Conservation (phyloP, 92 coral and sea anemone genomes). For the Chrysogorgia sp. region DNA sequence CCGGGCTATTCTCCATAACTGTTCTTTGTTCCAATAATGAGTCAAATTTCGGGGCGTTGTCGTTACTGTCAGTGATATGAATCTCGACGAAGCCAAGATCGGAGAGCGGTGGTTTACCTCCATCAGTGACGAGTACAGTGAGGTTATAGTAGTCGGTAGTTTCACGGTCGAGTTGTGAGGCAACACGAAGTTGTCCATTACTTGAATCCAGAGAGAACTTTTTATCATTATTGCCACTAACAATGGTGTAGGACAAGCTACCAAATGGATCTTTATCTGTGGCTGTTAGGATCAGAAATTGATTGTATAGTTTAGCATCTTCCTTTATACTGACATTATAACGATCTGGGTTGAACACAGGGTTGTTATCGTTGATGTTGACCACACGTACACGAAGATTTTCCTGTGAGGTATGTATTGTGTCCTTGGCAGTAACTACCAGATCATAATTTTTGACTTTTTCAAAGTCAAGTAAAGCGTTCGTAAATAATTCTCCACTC, state of each 20-base stretch:
- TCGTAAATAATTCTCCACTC: conserved; percentile 65
- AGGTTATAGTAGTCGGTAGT: conserved; percentile 59
- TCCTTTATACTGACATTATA: conserved; percentile 69
- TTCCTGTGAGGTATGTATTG: conserved; percentile 34
- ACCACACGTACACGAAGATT: conserved; percentile 60
- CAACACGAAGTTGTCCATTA: conserved; percentile 55
- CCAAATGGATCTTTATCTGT: conserved; percentile 80
- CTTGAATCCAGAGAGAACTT: conserved; percentile 62
- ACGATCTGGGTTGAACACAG: conserved; percentile 53
- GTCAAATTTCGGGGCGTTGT: conserved; percentile 68
- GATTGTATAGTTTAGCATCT: conserved; percentile 54
- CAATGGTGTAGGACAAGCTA: conserved; percentile 57
- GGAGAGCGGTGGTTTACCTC: conserved; percentile 58
- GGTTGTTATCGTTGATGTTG: conserved; percentile 75
- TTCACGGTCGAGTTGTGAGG: conserved; percentile 74
- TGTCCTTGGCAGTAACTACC: conserved; percentile 73
- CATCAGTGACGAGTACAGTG: conserved; percentile 70
- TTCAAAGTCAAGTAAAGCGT: conserved; percentile 73
- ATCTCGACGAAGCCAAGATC: conserved; percentile 64
- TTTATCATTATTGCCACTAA: conserved; percentile 58
- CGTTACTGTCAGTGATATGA: conserved; percentile 69
- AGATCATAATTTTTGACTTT: conserved; percentile 46
- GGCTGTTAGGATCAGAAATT: conserved; percentile 57
- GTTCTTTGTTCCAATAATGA: conserved; percentile 51
- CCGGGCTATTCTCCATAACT: conserved; percentile 60